phyloP scores from a whole-genome alignment of 2,888 invertebrate genomes.

The Ethmia dodecea region DNA sequence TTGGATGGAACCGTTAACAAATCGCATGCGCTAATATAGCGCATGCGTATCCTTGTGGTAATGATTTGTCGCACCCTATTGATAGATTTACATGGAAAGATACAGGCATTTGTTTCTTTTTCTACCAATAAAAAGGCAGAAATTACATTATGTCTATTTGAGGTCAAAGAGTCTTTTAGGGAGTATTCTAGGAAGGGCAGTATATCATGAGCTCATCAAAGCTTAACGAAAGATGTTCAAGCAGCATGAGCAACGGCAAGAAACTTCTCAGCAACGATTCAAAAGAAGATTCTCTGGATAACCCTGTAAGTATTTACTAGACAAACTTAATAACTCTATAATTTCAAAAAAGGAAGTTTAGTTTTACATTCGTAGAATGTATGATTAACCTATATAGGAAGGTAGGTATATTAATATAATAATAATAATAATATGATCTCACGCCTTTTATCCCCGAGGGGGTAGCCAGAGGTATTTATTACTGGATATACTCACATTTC shows the following conservation, averaged over 20 bases:
- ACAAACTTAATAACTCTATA: neutral
- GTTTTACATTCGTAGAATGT: neutral
- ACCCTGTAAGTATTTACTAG: constrained; percentile 50
- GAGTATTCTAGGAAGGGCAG: too few relatives aligned
- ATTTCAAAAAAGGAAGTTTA: too few relatives aligned
- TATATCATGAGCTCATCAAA: constrained; percentile 60
- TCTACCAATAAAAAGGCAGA: too few relatives aligned
- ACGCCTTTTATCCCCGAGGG: too few relatives aligned
- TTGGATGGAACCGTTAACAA: too few relatives aligned
- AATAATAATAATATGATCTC: neutral
- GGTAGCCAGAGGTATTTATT: too few relatives aligned
- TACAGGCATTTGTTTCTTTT: too few relatives aligned
- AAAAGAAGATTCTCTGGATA: constrained; percentile 65
- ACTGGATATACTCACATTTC: too few relatives aligned
- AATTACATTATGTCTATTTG: too few relatives aligned
- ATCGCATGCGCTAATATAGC: constrained; percentile 29
- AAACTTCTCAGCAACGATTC: constrained; percentile 52
- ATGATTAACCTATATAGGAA: too few relatives aligned
- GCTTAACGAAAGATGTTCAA: constrained; percentile 57
- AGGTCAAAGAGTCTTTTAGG: too few relatives aligned
- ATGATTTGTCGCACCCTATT: constrained; percentile 41
- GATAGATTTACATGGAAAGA: too few relatives aligned
- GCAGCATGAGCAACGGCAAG: constrained; percentile 57
- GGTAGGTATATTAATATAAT: neutral
- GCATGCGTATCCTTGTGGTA: constrained; percentile 37